Conservation (phyloP, 2,113 vertebrate species). For the Calidris pygmaea region DNA sequence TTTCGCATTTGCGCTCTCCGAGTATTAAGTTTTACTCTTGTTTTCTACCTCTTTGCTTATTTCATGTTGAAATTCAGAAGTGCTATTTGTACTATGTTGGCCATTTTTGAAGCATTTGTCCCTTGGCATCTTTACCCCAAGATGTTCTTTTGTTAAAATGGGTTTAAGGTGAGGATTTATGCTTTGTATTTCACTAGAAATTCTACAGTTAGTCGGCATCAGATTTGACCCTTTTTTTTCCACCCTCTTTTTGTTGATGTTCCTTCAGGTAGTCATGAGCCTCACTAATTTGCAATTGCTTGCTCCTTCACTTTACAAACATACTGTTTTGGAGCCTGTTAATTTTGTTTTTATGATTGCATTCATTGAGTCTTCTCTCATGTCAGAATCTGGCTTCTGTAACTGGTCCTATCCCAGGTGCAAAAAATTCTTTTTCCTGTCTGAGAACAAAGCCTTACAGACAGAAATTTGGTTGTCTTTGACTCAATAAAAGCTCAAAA, state of each 20-base stretch:
- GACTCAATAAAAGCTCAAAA: neutral
- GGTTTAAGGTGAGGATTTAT: neutral
- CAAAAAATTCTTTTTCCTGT: neutral
- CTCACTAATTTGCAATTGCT: neutral
- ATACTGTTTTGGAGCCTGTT: neutral
- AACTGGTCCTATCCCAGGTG: neutral
- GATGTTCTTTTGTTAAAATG: neutral
- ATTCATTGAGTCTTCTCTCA: neutral
- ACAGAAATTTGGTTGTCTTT: neutral
- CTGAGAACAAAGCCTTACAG: neutral
- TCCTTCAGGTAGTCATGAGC: neutral
- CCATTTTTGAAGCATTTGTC: neutral
- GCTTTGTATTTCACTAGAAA: neutral
- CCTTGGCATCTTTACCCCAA: neutral
- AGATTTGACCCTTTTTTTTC: neutral
- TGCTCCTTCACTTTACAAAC: neutral
- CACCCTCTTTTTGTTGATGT: neutral
- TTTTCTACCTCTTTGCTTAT: neutral
- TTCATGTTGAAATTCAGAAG: neutral
- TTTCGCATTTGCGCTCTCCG: neutral
- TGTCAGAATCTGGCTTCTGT: neutral
- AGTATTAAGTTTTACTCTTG: neutral
- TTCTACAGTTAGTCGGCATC: neutral
- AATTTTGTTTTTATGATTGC: neutral
- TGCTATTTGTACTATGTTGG: neutral